Evolutionary conservation across 2,797 vertebrate genomes (phyloP).

Genomic region (Zalophus californianus): DNA sequence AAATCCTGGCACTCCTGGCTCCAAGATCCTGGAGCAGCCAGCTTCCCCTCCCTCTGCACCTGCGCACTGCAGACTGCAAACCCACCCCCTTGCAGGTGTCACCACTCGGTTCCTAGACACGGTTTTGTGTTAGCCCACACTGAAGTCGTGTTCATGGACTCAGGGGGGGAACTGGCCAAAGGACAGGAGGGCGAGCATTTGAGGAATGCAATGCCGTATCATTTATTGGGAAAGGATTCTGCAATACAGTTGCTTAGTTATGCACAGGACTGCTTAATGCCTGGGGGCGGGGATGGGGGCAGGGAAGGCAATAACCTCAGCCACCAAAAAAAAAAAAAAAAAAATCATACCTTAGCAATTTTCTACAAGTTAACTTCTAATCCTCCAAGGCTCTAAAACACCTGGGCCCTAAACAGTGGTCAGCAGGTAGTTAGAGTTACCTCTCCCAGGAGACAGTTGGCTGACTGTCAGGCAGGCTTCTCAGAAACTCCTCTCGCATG

Average conservation of each 20-base stretch:
- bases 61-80: rapidly evolving
- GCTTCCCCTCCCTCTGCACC: rapidly evolving
- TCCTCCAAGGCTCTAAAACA: not conserved
- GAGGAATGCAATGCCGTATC: rapidly evolving
- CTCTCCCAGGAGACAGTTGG: not conserved
- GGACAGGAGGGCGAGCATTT: not conserved
- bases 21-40: rapidly evolving
- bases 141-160: rapidly evolving
- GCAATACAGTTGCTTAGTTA: not conserved
- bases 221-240: not conserved
- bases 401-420: not conserved
- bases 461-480: not conserved
- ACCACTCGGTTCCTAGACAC: rapidly evolving
- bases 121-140: rapidly evolving
- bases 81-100: rapidly evolving
- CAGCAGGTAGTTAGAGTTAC: not conserved
- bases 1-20: not conserved
- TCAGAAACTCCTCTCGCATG: not conserved
- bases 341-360: not conserved
- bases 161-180: not conserved
- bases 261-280: not conserved
- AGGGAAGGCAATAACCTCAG: not conserved
- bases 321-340: not conserved
- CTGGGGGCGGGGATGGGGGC: rapidly evolving
- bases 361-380: not conserved